A percentile compares a stretch with the other conserved stretches of the same genome.
phyloP scores from a whole-genome alignment of 1,140 invertebrate genomes.

The Philotrypesis tridentata region DNA sequence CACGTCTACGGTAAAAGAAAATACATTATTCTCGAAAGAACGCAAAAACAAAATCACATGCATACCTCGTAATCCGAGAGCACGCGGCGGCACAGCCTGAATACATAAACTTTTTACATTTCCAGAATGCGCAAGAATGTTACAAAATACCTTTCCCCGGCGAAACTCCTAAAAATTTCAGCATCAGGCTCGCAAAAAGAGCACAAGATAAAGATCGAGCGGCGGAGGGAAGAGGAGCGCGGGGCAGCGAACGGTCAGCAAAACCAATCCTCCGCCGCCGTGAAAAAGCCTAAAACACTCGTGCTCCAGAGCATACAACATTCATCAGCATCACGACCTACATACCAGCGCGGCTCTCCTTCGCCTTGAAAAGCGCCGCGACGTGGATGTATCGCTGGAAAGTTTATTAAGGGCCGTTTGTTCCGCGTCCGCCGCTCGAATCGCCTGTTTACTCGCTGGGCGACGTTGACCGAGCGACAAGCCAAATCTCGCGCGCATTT shows the following conservation, averaged over 20 bases:
- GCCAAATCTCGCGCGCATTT: conserved; percentile 17
- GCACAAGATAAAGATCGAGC: no score
- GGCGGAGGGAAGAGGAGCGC: no score
- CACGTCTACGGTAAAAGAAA: no score
- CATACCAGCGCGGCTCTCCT: neutral
- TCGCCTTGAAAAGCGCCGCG: neutral
- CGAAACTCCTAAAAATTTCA: no score
- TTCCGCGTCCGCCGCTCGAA: conserved; percentile 36
- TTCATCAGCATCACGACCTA: neutral
- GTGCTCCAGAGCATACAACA: neutral
- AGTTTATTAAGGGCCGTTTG: conserved; percentile 42
- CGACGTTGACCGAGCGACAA: conserved; percentile 28
- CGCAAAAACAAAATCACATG: no score
- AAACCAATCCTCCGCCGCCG: neutral
- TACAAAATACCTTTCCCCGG: no score
- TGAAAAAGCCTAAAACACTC: neutral
- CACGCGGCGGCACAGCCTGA: no score
- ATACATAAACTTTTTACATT: no score
- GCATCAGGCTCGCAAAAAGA: no score
- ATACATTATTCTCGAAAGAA: no score
- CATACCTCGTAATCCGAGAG: no score
- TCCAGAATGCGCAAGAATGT: no score
- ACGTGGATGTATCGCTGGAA: conserved; percentile 27
- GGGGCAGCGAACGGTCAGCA: neutral
- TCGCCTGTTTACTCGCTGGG: conserved; percentile 30